Conservation (phyloP, 1,140 invertebrate genomes). For the Brachionus paranguensis region DNA sequence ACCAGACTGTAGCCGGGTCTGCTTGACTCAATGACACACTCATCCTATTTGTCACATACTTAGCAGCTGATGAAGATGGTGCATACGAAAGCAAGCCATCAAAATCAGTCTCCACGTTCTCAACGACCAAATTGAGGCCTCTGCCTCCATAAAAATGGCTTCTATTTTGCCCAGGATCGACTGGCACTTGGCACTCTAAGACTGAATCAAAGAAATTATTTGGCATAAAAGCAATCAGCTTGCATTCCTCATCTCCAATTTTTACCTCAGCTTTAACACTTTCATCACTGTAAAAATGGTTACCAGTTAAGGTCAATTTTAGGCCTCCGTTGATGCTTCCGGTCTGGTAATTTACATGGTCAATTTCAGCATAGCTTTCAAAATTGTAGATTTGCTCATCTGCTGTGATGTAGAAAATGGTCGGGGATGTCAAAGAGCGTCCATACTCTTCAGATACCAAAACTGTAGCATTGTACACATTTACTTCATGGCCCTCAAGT, state of each 20-base stretch:
- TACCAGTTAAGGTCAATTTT: background rate
- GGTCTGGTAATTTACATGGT: background rate
- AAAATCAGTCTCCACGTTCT: background rate
- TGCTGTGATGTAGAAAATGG: background rate
- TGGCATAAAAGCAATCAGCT: background rate
- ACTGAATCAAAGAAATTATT: background rate
- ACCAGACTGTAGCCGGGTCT: background rate
- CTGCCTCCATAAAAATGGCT: background rate
- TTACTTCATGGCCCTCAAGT: background rate
- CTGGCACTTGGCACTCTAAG: background rate
- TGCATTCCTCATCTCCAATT: background rate
- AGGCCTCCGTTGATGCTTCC: background rate
- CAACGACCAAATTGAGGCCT: conserved; percentile 1
- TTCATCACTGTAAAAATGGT: conserved; percentile 20
- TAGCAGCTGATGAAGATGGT: background rate
- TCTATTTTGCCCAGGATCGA: background rate
- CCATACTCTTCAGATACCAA: background rate
- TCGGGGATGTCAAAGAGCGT: background rate
- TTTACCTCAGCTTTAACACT: background rate
- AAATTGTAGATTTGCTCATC: conserved; percentile 33
- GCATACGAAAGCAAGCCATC: background rate
- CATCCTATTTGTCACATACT: background rate
- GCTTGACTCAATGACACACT: background rate
- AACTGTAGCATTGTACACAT: background rate
- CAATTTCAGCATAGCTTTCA: background rate